phyloP scores from a whole-genome alignment of 2,797 vertebrate species.

The Adelosebastes latens region DNA sequence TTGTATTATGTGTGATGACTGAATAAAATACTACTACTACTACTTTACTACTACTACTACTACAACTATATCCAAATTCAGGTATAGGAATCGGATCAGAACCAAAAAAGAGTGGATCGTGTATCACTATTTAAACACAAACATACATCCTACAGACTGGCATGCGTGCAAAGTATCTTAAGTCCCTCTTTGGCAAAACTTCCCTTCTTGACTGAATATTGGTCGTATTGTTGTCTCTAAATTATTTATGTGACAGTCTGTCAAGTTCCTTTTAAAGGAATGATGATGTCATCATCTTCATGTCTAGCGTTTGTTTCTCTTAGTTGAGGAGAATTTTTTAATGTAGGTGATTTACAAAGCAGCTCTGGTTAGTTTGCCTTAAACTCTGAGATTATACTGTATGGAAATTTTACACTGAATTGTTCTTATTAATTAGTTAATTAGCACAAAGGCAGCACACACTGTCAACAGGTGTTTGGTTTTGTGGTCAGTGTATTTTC shows the following conservation, averaged over 20 bases:
- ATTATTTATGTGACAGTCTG: not conserved
- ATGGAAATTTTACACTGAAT: not conserved
- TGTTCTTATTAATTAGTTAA: not conserved
- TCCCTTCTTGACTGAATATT: not conserved
- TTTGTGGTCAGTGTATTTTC: not conserved
- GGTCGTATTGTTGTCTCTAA: not conserved
- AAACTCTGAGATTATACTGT: not conserved
- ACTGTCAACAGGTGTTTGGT: not conserved
- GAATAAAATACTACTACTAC: too few species aligned
- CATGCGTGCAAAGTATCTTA: too few species aligned
- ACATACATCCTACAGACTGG: too few species aligned
- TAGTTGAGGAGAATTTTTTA: not conserved
- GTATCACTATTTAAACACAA: too few species aligned
- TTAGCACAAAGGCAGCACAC: not conserved
- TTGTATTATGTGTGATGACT: too few species aligned
- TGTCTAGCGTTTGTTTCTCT: not conserved
- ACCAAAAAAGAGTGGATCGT: too few species aligned
- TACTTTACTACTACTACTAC: too few species aligned
- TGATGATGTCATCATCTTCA: not conserved
- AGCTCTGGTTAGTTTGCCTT: not conserved
- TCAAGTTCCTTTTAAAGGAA: not conserved
- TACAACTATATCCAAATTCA: too few species aligned
- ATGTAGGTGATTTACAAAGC: not conserved
- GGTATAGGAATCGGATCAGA: too few species aligned
- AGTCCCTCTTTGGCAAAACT: too few species aligned